phyloP scores from a whole-genome alignment of 2,113 vertebrate species.

The Stigmatopora nigra region DNA sequence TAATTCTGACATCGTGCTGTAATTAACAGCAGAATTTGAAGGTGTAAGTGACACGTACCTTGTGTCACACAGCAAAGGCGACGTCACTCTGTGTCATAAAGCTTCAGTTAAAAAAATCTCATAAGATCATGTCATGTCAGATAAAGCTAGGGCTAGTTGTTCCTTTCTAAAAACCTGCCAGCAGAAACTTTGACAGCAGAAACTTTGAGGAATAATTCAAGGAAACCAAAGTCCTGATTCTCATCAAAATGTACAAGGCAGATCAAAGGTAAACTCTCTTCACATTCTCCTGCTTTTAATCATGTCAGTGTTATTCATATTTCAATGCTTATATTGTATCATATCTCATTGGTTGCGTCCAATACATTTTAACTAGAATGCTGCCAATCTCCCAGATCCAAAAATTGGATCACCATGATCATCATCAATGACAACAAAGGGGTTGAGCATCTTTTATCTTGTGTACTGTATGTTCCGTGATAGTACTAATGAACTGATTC shows the following conservation, averaged over 20 bases:
- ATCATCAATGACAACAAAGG: too few species aligned
- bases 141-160: background rate
- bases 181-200: too few species aligned
- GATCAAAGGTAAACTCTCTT: background rate
- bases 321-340: background rate
- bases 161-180: background rate
- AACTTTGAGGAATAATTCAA: background rate
- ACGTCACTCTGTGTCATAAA: slow-evolving; percentile 1
- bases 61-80: background rate
- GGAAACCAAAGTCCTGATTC: background rate
- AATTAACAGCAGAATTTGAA: background rate
- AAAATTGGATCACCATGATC: too few species aligned
- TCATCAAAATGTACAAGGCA: background rate
- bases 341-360: too few species aligned
- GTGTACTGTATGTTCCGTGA: too few species aligned
- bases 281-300: background rate
- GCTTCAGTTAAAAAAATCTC: background rate
- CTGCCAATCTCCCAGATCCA: too few species aligned
- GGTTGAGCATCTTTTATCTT: too few species aligned
- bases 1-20: background rate
- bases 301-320: background rate
- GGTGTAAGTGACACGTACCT: background rate
- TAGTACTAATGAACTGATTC: background rate
- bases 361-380: too few species aligned
- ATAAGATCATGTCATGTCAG: background rate